phyloP scores from a whole-genome alignment of 92 coral and sea anemone species.

The Epizoanthus stellaris region DNA sequence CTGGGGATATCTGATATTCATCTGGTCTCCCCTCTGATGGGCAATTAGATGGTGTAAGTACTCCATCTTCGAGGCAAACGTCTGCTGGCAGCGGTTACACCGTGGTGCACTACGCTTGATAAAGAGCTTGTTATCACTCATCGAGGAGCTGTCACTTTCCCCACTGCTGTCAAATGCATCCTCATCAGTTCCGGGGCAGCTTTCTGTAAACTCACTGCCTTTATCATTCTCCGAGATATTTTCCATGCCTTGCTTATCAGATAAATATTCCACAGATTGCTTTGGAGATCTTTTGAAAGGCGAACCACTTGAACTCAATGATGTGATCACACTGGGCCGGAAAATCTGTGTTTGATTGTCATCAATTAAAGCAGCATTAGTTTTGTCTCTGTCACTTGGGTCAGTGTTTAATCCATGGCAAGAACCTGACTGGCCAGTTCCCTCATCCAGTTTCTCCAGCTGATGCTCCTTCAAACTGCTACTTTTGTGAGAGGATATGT shows the following conservation, averaged over 20 bases:
- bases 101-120: slow-evolving; percentile 69
- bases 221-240: slow-evolving; percentile 23
- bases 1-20: slow-evolving; percentile 27
- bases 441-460: not conserved
- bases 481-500: not conserved
- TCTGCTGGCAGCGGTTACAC: slow-evolving; percentile 86
- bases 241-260: slow-evolving; percentile 12
- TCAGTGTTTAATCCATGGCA: not conserved
- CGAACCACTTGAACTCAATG: slow-evolving; percentile 1
- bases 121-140: slow-evolving; percentile 28
- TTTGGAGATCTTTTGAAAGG: slow-evolving; percentile 9
- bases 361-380: not conserved
- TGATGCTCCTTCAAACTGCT: not conserved
- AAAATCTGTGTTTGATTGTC: slow-evolving; percentile 8
- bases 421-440: not conserved
- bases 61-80: slow-evolving; percentile 86
- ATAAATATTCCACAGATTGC: not conserved
- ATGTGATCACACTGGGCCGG: slow-evolving; percentile 40
- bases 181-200: slow-evolving; percentile 31
- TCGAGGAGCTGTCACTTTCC: slow-evolving; percentile 38
- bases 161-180: slow-evolving; percentile 51
- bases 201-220: slow-evolving; percentile 33
- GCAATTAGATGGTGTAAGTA: slow-evolving; percentile 87
- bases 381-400: not conserved
- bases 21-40: slow-evolving; percentile 76